Evolutionary conservation across 2,888 invertebrate genomes (phyloP).

Genomic region (Chloromyia formosa): DNA sequence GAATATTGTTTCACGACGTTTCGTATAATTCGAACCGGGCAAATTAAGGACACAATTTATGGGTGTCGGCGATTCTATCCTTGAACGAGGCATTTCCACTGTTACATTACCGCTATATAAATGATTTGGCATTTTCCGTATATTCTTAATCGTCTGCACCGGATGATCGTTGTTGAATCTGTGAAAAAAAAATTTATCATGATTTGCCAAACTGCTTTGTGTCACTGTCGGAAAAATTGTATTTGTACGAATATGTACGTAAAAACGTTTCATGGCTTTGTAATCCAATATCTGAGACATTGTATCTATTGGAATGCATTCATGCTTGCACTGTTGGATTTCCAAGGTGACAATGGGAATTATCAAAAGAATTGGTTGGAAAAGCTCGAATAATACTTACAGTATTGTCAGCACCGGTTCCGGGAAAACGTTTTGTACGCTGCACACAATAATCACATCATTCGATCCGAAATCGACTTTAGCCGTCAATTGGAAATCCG

Average conservation of each 20-base stretch:
- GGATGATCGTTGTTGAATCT: conserved; percentile 38
- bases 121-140: conserved; percentile 29
- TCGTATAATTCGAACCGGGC: conserved; percentile 64
- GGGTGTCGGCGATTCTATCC: conserved; percentile 64
- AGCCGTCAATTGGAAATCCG: conserved; percentile 63
- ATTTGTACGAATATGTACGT: not conserved
- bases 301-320: not conserved
- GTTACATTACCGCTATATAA: conserved; percentile 27
- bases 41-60: conserved; percentile 64
- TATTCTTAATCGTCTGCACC: conserved; percentile 12
- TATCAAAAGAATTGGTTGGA: too few relatives aligned
- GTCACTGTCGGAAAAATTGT: not conserved
- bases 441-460: conserved; percentile 61
- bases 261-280: not conserved
- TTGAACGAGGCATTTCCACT: conserved; percentile 7
- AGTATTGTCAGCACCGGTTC: conserved; percentile 61
- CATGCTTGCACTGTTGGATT: too few relatives aligned
- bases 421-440: conserved; percentile 63
- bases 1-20: conserved; percentile 64
- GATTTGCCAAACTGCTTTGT: not conserved
- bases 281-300: not conserved
- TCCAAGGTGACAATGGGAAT: too few relatives aligned
- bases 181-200: not conserved
- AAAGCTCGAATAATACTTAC: conserved; percentile 54
- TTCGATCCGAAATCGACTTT: conserved; percentile 58